Evolutionary conservation across 2,888 invertebrate species (phyloP), one percentile per base, ranked within the genome.

Genomic region (Drosophila melanosoma): DNA sequence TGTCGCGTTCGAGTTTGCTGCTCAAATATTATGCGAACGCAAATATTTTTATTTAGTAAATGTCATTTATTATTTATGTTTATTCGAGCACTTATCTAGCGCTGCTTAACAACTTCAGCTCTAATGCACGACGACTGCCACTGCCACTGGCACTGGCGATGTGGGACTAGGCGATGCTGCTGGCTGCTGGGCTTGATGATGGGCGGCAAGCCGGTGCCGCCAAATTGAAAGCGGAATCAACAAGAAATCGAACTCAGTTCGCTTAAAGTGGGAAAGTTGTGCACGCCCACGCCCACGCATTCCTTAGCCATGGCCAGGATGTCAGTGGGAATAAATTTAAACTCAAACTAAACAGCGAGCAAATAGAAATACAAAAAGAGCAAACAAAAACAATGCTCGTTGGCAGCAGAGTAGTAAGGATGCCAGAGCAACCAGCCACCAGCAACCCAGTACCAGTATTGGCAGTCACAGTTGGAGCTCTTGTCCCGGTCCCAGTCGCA

Each of bases 41-140:
- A 91, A 91, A 91, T 91, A 91, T 91, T 91, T 91, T 91, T 91
- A 91, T 91, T 91, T 91, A 90, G 91, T 91, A 91, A 91, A 91
- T 91, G 91, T 90, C 91, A 90, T 91, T 91, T 91, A 91, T 91
- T 91, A 91, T 91, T 91, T 91, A 91, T 91, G 89, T 91, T 91
- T 91, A 89, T 91, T 90, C 91, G 91, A 91, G 90, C 91, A 91
- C 91, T 91, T 91, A 91, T 91, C 91, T 91, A 91, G 87, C 90
- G 88, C 88, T 91, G 85, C 90, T 89, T 89, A 89, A 90, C 91
- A 91, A 87, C 90, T 87, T 87, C 81, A 86, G 86, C 83, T 85
- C 82, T 84, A 86, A 89, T 85, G 85, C 81, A 82, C 74, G 74
- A 73, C 68, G 70, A 68, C 68, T 74, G 66, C 60, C 63, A 74